A percentile compares a stretch with the other conserved stretches of the same genome.
Evolutionary conservation across 2,797 vertebrate species (phyloP).

Genomic region (Chaenodraco wilsoni): DNA sequence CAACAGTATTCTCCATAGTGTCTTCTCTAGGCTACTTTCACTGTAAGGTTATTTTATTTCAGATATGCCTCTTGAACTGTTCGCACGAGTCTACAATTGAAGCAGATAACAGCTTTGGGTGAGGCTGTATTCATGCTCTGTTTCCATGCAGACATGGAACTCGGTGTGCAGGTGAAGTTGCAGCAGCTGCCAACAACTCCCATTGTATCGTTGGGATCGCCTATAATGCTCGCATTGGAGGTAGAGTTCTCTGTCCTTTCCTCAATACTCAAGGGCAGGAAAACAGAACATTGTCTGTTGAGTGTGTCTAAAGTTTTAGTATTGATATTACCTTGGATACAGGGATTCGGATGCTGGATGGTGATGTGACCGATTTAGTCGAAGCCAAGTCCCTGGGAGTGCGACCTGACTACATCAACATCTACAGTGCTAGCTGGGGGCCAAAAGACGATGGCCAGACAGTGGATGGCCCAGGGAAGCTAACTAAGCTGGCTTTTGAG

Average conservation of each 20-base stretch:
- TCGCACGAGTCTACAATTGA: neutral
- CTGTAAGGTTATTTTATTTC: neutral
- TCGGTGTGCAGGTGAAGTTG: slow-evolving; percentile 91
- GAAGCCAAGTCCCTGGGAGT: slow-evolving; percentile 91
- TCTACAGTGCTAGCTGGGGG: slow-evolving; percentile 96
- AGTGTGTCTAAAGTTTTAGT: neutral
- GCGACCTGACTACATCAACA: slow-evolving; percentile 88
- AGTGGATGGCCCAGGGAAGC: slow-evolving; percentile 87
- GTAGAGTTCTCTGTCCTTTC: slow-evolving; percentile 58
- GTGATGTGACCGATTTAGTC: slow-evolving; percentile 87
- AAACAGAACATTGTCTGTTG: too few species aligned
- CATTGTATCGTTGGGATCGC: slow-evolving; percentile 88
- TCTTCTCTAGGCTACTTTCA: neutral
- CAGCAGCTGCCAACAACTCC: slow-evolving; percentile 87
- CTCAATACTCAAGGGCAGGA: neutral
- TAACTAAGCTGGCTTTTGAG: slow-evolving; percentile 89
- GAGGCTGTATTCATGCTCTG: slow-evolving; percentile 7
- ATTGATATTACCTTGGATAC: slow-evolving; percentile 16
- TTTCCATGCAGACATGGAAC: slow-evolving; percentile 87
- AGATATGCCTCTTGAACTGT: neutral
- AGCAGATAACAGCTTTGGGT: neutral
- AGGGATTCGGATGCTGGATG: slow-evolving; percentile 94
- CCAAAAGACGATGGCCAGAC: slow-evolving; percentile 89
- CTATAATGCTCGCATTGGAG: slow-evolving; percentile 88
- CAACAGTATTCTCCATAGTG: neutral